Evolutionary conservation across 1,140 invertebrate species (phyloP).

Genomic region (Drosophila kurseongensis): DNA sequence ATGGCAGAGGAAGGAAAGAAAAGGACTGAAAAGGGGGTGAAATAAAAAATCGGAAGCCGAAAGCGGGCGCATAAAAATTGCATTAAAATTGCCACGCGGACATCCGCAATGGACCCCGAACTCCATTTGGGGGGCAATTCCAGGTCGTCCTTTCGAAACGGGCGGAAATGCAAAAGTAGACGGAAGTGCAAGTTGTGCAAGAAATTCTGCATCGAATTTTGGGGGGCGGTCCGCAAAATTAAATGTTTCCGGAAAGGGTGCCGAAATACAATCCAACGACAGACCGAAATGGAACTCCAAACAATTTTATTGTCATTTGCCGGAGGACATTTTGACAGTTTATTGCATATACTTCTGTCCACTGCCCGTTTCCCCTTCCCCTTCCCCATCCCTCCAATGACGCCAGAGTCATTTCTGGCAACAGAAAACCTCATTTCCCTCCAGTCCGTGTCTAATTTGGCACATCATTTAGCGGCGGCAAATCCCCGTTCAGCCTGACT

Average conservation of each 20-base stretch:
- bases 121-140: constrained; percentile 14
- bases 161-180: constrained; percentile 77
- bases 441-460: constrained; percentile 60
- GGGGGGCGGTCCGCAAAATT: constrained; percentile 54
- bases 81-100: constrained; percentile 78
- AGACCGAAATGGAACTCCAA: constrained; percentile 24
- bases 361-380: too few relatives aligned
- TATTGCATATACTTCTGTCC: constrained; percentile 65
- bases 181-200: constrained; percentile 77
- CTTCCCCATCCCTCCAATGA: background rate
- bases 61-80: constrained; percentile 79
- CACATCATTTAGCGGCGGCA: constrained; percentile 68
- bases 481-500: constrained; percentile 59
- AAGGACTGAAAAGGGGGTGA: constrained; percentile 22
- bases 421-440: background rate
- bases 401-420: background rate
- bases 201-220: constrained; percentile 50
- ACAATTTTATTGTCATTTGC: constrained; percentile 70
- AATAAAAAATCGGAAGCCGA: constrained; percentile 69
- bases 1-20: constrained; percentile 15
- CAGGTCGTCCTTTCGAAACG: constrained; percentile 28
- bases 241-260: constrained; percentile 61
- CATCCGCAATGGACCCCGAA: constrained; percentile 67
- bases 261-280: constrained; percentile 3
- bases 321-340: constrained; percentile 72